Conservation (phyloP, 2,888 invertebrate species). For the Sarcophaga subvicina region DNA sequence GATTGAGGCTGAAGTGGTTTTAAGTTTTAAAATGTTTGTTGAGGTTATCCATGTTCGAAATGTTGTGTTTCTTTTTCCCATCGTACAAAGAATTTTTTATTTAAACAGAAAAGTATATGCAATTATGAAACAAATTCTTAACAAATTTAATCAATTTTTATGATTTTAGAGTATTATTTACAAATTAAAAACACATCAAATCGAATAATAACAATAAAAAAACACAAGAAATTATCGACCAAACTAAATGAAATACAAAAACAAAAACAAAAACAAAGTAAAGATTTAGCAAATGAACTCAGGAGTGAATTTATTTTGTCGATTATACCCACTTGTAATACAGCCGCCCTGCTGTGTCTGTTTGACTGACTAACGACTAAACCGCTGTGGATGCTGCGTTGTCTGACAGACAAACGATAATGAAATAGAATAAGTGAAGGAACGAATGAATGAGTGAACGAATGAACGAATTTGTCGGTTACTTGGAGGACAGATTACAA, state of each 20-base stretch:
- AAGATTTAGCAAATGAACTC: constrained; percentile 53
- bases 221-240: too few relatives aligned
- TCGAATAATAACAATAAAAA: too few relatives aligned
- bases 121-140: constrained; percentile 11
- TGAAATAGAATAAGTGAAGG: constrained; percentile 14
- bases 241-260: too few relatives aligned
- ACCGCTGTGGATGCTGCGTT: constrained; percentile 13
- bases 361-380: constrained; percentile 25
- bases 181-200: constrained; percentile 29
- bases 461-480: constrained; percentile 38
- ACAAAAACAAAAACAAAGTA: constrained; percentile 17
- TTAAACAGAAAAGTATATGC: too few relatives aligned
- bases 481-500: constrained; percentile 66
- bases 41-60: too few relatives aligned
- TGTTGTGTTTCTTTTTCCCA: too few relatives aligned
- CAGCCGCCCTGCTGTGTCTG: constrained; percentile 63
- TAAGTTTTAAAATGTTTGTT: too few relatives aligned
- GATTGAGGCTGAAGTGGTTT: too few relatives aligned
- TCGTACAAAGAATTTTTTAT: too few relatives aligned
- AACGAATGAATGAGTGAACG: constrained; percentile 54
- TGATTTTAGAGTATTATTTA: constrained; percentile 27
- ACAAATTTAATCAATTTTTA: constrained; percentile 51
- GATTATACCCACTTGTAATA: constrained; percentile 53
- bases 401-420: constrained; percentile 19
- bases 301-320: constrained; percentile 45